Base-by-base conservation (phyloP, 1,140 invertebrate genomes). In the Micrasema minimum region DNA sequence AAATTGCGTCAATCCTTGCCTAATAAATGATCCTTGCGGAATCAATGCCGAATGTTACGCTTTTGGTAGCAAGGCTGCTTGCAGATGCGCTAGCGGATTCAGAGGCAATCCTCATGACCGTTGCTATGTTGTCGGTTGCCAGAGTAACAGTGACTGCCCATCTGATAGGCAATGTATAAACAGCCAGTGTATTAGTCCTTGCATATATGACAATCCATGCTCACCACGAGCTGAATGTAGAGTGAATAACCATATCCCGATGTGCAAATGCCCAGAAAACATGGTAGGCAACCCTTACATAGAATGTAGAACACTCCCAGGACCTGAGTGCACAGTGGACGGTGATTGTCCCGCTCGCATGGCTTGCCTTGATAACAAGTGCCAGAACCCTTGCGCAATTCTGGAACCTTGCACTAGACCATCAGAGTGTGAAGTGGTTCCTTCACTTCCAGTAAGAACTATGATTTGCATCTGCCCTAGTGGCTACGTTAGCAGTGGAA, bases 381-480 rank as follows among this genome's bases (percentile, higher is more conserved):
- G 95, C 76, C 89, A 92, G 67, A 90, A 96, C 80, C 95, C 95
- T 2, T 97, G 95, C 75, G 79, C 85, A 6, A 84, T 88, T 0
- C 82, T 96, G 23, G 87, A 91, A 72, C 95, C 95, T 0, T 97
- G 95, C 77, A 85, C 88, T 18, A 85, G 87, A 65, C 93, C 93
- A 43, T 89, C 94, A 0, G 87, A 89, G 45, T 97, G 95, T 79
- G 87, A 91, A 80, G 93, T 96, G 0, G 87, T 92, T 18, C 88
- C 91, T 10, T 92, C 93, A 1, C 79, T 90, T 16, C 94, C 95
- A 0, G 90, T 96, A 1, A 86, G 93, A 48, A 95, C 94, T 0
- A 94, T 96, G 92, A 86, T 94, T 10, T 97, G 95, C 76, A 87
- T 91, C 0, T 96, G 95, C 77, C 93, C 94, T 16, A 90, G 90